Evolutionary conservation across 2,113 vertebrate genomes (phyloP).

Genomic region (Stomatorhinus ivindoensis): DNA sequence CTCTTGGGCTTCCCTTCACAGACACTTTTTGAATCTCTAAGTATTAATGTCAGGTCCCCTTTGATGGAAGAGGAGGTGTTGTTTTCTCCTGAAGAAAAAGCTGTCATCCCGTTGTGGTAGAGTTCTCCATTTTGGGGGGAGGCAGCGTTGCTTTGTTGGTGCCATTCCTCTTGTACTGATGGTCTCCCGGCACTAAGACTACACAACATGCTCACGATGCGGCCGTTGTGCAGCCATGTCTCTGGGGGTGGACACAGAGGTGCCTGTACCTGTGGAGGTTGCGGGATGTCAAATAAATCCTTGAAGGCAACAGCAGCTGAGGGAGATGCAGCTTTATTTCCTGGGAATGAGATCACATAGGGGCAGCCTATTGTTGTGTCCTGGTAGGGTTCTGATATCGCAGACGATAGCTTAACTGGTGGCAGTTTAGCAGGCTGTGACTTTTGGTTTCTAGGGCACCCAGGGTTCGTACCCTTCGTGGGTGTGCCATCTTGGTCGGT

Average conservation of each 20-base stretch:
- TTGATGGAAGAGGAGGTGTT: not conserved
- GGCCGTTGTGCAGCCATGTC: constrained; percentile 59
- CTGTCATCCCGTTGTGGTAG: not conserved
- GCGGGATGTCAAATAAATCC: constrained; percentile 73
- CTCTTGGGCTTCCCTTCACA: not conserved
- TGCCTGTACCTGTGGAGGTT: constrained; percentile 76
- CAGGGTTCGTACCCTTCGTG: constrained; percentile 35
- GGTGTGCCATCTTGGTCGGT: constrained; percentile 75
- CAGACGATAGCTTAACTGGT: constrained; percentile 29
- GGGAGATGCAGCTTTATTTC: constrained; percentile 15
- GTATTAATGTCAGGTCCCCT: constrained; percentile 29
- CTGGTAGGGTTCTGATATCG: constrained; percentile 41
- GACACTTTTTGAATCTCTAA: not conserved
- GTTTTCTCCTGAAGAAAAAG: not conserved
- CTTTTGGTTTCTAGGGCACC: constrained; percentile 33
- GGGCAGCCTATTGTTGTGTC: constrained; percentile 20
- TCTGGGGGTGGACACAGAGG: constrained; percentile 78
- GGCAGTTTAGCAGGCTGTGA: constrained; percentile 46
- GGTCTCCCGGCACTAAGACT: constrained; percentile 42
- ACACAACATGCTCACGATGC: constrained; percentile 53
- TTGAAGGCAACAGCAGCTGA: constrained; percentile 47
- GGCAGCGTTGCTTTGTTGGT: constrained; percentile 41
- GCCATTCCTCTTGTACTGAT: constrained; percentile 45
- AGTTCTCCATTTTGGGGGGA: constrained; percentile 33
- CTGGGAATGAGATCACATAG: not conserved